phyloP scores from a whole-genome alignment of 2,113 vertebrate species.

The Regulus satrapa region DNA sequence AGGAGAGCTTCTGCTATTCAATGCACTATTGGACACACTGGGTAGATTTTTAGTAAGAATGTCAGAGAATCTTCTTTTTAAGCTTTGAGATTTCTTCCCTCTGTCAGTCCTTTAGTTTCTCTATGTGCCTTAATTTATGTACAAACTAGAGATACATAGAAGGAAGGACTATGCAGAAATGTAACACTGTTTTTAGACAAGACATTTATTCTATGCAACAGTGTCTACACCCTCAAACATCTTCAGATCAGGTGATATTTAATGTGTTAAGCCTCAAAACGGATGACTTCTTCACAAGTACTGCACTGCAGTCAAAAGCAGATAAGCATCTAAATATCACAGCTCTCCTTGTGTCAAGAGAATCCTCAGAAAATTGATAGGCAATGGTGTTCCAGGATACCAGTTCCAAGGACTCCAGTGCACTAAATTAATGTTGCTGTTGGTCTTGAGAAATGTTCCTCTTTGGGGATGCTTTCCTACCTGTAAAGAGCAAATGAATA shows the following conservation, averaged over 20 bases:
- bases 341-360: not conserved
- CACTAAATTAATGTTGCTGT: not conserved
- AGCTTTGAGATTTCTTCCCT: not conserved
- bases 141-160: not conserved
- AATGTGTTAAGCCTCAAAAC: constrained; percentile 1
- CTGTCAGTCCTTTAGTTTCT: not conserved
- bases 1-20: not conserved
- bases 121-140: constrained; percentile 32
- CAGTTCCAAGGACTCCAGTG: not conserved
- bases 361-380: constrained; percentile 22
- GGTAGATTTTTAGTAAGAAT: not conserved
- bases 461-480: not conserved
- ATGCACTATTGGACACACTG: not conserved
- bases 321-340: constrained; percentile 40
- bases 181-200: constrained; percentile 17
- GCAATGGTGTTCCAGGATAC: not conserved
- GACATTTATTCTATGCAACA: constrained; percentile 14
- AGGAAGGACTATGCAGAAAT: not conserved
- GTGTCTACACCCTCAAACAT: not conserved
- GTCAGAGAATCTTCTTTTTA: not conserved
- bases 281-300: constrained; percentile 2
- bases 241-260: constrained; percentile 28
- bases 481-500: not conserved
- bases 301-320: constrained; percentile 24
- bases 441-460: not conserved